Evolutionary conservation across 2,888 invertebrate genomes (phyloP), one percentile per base, ranked within the genome.

Genomic region (Aphidoletes aphidimyza): DNA sequence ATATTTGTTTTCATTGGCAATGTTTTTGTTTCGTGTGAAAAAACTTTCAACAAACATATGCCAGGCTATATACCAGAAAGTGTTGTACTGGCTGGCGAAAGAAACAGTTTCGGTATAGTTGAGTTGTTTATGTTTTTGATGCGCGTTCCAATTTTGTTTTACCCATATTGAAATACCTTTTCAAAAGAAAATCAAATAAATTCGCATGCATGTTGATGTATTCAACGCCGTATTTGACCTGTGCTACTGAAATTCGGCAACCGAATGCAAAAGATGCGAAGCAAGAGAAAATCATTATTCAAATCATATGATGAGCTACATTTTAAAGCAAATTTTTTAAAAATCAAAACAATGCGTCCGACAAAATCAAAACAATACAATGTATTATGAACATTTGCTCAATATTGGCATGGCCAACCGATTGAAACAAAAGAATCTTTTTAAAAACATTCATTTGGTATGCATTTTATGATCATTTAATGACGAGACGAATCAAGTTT

Each of bases 331-430:
- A n/a, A n/a, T n/a, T n/a, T n/a, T n/a, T n/a, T n/a, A n/a, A n/a
- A n/a, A n/a, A n/a, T n/a, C n/a, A n/a, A n/a, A n/a, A n/a, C n/a
- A n/a, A n/a, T n/a, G n/a, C n/a, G n/a, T n/a, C n/a, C n/a, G n/a
- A n/a, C n/a, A n/a, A n/a, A n/a, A n/a, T n/a, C n/a, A 54, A 54
- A 54, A 54, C 54, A 54, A 54, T 54, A 54, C 9, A 22, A 54
- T 22, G 42, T 5, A 30, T 54, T 54, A 54, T 26, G 42, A 9
- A 42, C 14, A 42, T 54, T 8, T 69, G 34, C 69, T 30, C 30
- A 69, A 69, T 30, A 30, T n/a, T 69, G 69, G 69, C 69, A 69
- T 69, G 69, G 69, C 30, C 69, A 69, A 30, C 26, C n/a, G n/a
- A 3, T 5, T 69, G 30, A n/a, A 26, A 69, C 69, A 69, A 69